phyloP scores from a whole-genome alignment of 2,888 invertebrate species.

The Polydrusus pterygomalis region DNA sequence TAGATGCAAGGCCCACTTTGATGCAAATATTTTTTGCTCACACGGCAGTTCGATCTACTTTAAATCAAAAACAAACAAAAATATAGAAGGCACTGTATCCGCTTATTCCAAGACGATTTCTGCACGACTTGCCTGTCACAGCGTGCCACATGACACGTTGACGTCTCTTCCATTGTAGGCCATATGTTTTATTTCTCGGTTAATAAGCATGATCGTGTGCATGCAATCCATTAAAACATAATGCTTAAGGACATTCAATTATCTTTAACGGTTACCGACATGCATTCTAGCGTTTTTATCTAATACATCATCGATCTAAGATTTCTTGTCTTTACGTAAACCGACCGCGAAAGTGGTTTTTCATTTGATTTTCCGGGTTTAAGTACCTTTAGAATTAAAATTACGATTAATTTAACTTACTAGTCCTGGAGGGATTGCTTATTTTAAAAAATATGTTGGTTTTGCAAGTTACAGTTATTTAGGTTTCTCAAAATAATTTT shows the following conservation, averaged over 20 bases:
- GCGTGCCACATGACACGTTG: slow-evolving; percentile 22
- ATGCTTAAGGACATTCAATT: slow-evolving; percentile 24
- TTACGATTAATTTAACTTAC: not conserved
- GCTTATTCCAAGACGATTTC: not conserved
- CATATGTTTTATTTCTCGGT: slow-evolving; percentile 26
- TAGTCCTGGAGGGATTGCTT: not conserved
- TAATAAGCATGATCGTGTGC: slow-evolving; percentile 30
- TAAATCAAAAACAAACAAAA: not conserved
- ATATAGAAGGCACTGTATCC: not conserved
- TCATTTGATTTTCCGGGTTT: slow-evolving; percentile 16
- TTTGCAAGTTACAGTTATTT: too few species aligned
- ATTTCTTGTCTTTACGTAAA: slow-evolving; percentile 24
- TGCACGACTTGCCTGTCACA: slow-evolving; percentile 3
- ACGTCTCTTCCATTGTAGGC: slow-evolving; percentile 2
- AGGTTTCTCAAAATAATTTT: too few species aligned
- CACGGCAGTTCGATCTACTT: too few species aligned
- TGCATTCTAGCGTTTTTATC: slow-evolving; percentile 24
- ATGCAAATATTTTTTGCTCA: too few species aligned
- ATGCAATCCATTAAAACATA: slow-evolving; percentile 21
- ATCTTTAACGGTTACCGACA: slow-evolving; percentile 27
- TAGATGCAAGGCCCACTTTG: too few species aligned
- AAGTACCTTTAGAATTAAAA: not conserved
- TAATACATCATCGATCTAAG: slow-evolving; percentile 18
- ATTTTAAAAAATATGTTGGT: not conserved
- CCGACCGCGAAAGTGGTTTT: slow-evolving; percentile 4